Evolutionary conservation across 2,113 vertebrate genomes (phyloP), one percentile per base, ranked within the genome.

Genomic region (Pithys albifrons): DNA sequence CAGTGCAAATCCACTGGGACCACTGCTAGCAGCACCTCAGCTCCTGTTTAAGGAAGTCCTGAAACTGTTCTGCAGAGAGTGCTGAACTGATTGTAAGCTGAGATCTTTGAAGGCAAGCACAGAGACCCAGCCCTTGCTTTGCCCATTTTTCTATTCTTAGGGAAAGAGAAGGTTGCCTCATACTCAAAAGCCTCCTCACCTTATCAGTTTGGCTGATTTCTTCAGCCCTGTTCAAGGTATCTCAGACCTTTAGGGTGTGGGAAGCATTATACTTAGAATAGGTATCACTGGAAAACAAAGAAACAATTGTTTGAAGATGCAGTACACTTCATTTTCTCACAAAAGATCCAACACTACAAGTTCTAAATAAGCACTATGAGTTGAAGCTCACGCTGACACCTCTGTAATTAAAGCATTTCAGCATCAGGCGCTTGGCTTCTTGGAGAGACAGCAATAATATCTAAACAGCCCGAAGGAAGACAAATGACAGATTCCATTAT

Each of bases 401-500:
- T 64, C 80, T 2, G 3, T 88, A 94, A 96, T 94, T 91, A 96
- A 88, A 84, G 64, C 39, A 52, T 93, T 91, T 31, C 14, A 3
- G 82, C 37, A 84, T 86, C 64, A 88, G 61, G 67, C 13, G 1
- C 33, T 66, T 49, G 65, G 69, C 59, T 91, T 82, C 79, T 91
- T 75, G 46, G 70, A 79, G 33, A 92, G 74, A 79, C 74, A 92
- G 85, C 79, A 96, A 48, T 85, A 90, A 94, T 69, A 93, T 58
- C 41, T 72, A 83, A 91, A 77, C 28, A 85, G 83, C 72, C 64
- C 2, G 7, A 89, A 94, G 90, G 83, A 96, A 93, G 85, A 92
- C 33, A 87, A 91, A 84, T 71, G 75, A 91, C 82, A 96, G 43
- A 81, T 67, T 82, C 76, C 41, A 91, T 96, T 97, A 96, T 92